Conservation (phyloP, 2,888 invertebrate genomes). For the Schizaphis graminum region DNA sequence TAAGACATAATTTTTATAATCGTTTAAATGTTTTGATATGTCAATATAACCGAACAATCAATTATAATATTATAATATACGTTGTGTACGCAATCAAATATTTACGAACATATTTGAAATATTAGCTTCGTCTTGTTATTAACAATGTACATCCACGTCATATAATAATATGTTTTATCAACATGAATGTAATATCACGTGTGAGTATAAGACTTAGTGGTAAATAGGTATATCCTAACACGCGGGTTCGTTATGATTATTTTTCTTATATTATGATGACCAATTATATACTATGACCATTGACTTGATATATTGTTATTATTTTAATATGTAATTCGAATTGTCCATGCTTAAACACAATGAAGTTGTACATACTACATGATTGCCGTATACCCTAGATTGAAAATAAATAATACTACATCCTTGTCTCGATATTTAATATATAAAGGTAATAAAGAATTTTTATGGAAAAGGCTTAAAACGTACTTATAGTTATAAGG, state of each 20-base stretch:
- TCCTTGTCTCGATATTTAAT: conserved; percentile 16
- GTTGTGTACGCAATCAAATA: background rate
- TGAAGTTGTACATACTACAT: background rate
- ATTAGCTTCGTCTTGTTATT: background rate
- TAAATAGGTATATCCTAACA: background rate
- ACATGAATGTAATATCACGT: background rate
- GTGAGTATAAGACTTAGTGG: background rate
- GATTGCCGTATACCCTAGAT: background rate
- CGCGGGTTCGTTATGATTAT: background rate
- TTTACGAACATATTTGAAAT: background rate
- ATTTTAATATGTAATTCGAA: background rate
- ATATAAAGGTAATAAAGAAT: background rate
- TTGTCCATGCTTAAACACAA: background rate
- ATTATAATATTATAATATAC: background rate
- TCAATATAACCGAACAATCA: background rate
- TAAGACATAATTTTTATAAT: background rate
- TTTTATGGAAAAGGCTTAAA: background rate
- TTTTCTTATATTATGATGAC: background rate
- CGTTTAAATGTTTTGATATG: conserved; percentile 1
- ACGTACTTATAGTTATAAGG: background rate
- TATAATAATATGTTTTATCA: background rate
- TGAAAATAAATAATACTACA: background rate
- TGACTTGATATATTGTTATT: background rate
- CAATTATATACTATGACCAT: background rate
- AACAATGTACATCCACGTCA: background rate